Evolutionary conservation across 1,140 invertebrate species (phyloP).

Genomic region (Drosophila repletoides): DNA sequence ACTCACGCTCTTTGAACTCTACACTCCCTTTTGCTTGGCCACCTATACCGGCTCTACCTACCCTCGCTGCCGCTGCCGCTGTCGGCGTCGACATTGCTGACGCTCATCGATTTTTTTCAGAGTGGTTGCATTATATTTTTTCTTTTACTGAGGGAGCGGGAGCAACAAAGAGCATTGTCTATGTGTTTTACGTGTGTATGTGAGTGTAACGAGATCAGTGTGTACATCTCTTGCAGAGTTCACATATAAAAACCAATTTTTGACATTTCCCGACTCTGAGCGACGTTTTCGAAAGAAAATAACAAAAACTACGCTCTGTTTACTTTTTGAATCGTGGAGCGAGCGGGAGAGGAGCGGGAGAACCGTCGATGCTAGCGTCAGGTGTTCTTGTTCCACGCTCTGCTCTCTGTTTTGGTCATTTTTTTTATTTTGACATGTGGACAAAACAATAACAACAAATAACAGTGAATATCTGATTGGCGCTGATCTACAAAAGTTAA

Average conservation of each 20-base stretch:
- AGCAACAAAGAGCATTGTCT: conserved; percentile 71
- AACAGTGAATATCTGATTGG: conserved; percentile 35
- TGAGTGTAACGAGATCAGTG: conserved; percentile 78
- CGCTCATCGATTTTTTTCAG: conserved; percentile 59
- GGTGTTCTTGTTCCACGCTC: conserved; percentile 44
- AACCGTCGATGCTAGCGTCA: conserved; percentile 58
- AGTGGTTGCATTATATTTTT: conserved; percentile 40
- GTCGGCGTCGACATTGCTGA: conserved; percentile 27
- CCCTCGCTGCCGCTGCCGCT: neutral
- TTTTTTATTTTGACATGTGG: conserved; percentile 46
- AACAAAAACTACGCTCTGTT: conserved; percentile 78
- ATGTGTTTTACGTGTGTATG: conserved; percentile 60
- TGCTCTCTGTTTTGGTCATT: conserved; percentile 65
- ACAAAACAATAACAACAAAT: conserved; percentile 21
- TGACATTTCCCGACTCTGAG: conserved; percentile 77
- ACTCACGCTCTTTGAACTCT: conserved; percentile 57
- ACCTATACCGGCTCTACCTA: neutral
- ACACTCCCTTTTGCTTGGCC: conserved; percentile 29
- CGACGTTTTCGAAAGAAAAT: no score
- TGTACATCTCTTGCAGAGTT: conserved; percentile 72
- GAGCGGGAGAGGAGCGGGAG: conserved; percentile 33
- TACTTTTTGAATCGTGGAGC: conserved; percentile 63
- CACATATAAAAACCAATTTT: conserved; percentile 58
- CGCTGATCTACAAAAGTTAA: conserved; percentile 9
- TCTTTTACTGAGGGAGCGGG: conserved; percentile 52